Base-by-base conservation (phyloP, 1,140 invertebrate genomes). In the Octopus sinensis region DNA sequence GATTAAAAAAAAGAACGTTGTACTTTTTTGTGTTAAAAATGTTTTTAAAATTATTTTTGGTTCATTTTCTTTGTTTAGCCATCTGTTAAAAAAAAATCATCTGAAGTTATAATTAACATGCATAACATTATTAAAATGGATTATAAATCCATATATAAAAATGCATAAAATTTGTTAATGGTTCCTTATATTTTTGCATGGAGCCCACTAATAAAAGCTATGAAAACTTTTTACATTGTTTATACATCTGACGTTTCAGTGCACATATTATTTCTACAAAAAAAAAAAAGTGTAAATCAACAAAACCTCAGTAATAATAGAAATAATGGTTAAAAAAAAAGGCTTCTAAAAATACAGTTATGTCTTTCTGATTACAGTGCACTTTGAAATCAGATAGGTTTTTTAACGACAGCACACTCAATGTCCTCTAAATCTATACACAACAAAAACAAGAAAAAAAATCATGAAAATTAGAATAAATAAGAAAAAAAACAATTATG, bases 131-230 rank as follows among this genome's bases (percentile, higher is more conserved):
- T 23, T 52, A 43, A 53, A 77, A 52, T 77, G 30, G 17, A 52
- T 77, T 6, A 77, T 5, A 77, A 77, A 77, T 77, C 52, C 23
- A 77, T 51, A 77, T 51, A 68, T 68, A 12, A 68, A 68, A 68
- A 68, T 68, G 62, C 62, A 68, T 68, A 68, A 68, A 13, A n/a
- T 12, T 62, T 62, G 9, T 73, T 73, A 73, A 6, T 73, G 68
- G 13, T 23, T 73, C 56, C 17, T 73, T 5, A 73, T 73, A 73
- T 62, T 62, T 13, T 77, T 77, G 76, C 52, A 77, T 43, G 76
- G 76, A 77, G 6, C 76, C 30, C 52, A 9, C 76, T 77, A 77
- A 77, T 51, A 77, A 73, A 73, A 77, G 30, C 76, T 77, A 77
- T 77, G 17, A 77, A 52, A 6, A 77, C 52, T 9, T 12, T 43